These are phyloP conservation scores for Idaea biselata DNA, from an alignment of 2,888 invertebrate genomes.

Conservation along the genomic window DNA sequence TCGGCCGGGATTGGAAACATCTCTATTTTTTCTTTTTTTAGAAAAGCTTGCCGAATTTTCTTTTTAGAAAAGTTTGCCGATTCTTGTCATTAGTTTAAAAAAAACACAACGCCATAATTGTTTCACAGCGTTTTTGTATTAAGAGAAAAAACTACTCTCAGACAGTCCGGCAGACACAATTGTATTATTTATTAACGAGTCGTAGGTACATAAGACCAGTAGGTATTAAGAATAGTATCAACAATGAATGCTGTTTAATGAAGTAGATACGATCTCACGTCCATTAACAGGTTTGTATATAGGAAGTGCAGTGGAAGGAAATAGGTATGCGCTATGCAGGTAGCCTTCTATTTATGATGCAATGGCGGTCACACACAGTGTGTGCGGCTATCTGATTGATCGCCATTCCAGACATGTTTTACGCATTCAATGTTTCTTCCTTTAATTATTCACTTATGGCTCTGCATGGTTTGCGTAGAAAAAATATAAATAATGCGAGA, in stretches of 20 bases:
- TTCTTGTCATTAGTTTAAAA: not conserved
- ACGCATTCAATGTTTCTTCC: not conserved
- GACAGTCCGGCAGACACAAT: not conserved
- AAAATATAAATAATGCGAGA: too few relatives aligned
- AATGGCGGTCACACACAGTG: conserved; percentile 16
- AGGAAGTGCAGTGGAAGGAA: conserved; percentile 24
- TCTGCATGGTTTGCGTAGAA: too few relatives aligned
- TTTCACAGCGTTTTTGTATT: not conserved
- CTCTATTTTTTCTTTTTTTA: too few relatives aligned
- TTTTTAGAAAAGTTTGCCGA: too few relatives aligned
- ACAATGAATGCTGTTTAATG: conserved; percentile 1
- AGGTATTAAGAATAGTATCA: not conserved
- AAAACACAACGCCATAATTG: not conserved
- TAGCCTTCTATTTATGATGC: conserved; percentile 10
- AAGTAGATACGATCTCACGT: conserved; percentile 2
- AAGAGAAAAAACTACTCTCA: not conserved
- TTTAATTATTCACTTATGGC: too few relatives aligned
- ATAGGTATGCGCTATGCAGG: not conserved
- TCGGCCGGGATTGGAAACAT: too few relatives aligned
- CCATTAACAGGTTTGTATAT: conserved; percentile 14
- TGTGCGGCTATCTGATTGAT: conserved; percentile 20
- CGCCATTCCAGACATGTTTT: conserved; percentile 20
- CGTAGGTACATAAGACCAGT: not conserved
- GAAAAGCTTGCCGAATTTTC: too few relatives aligned
- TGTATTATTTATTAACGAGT: not conserved